Percentiles rank a stretch among this genome's conserved stretches.
These are phyloP conservation scores for Dromococcyx pavoninus DNA, from an alignment of 2,797 vertebrate genomes.

Conservation along the genomic window DNA sequence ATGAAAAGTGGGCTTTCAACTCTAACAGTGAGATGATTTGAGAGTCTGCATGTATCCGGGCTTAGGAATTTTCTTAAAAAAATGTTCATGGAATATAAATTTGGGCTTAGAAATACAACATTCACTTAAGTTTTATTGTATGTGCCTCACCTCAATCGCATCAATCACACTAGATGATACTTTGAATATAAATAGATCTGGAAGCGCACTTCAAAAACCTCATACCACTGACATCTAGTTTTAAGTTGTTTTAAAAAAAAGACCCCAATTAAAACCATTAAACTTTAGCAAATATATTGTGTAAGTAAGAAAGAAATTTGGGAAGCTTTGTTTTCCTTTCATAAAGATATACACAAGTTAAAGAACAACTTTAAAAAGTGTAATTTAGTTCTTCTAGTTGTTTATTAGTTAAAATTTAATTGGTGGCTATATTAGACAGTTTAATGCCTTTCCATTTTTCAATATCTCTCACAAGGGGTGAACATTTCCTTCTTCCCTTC, in stretches of 20 bases:
- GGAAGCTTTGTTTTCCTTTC: background rate
- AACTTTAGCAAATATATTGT: background rate
- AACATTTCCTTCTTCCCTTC: background rate
- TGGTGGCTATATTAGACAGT: background rate
- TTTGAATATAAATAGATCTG: background rate
- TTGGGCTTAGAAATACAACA: background rate
- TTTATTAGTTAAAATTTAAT: background rate
- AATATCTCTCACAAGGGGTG: background rate
- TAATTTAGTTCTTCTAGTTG: background rate
- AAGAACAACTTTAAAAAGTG: background rate
- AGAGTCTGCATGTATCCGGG: background rate
- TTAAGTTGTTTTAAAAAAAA: background rate
- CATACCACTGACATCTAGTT: background rate
- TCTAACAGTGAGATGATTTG: background rate
- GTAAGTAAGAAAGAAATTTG: background rate
- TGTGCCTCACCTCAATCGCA: accelerated
- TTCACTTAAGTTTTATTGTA: background rate
- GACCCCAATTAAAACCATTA: background rate
- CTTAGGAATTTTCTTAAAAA: background rate
- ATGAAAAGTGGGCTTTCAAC: background rate
- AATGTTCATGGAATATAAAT: background rate
- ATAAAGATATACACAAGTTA: background rate
- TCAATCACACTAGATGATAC: background rate
- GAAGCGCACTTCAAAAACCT: background rate
- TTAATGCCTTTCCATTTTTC: background rate